Conservation (phyloP, 2,797 vertebrate genomes). For the Botia almorhae region DNA sequence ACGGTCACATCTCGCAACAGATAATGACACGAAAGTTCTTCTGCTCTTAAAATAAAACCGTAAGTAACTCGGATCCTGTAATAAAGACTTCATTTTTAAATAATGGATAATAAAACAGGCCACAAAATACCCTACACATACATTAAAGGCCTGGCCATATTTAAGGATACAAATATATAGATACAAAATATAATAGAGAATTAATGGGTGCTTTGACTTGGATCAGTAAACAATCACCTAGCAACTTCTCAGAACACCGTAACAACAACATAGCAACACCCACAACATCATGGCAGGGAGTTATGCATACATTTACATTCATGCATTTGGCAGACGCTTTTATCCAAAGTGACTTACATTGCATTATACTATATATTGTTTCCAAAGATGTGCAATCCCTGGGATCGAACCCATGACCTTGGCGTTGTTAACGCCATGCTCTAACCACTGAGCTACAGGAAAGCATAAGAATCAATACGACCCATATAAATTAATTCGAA, state of each 20-base stretch:
- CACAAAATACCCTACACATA: neutral
- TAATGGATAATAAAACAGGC: neutral
- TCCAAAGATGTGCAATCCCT: too few relatives aligned
- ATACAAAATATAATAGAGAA: neutral
- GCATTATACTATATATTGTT: too few relatives aligned
- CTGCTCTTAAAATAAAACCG: constrained; percentile 16
- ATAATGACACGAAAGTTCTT: constrained; percentile 4
- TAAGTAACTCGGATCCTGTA: neutral
- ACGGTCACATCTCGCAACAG: constrained; percentile 17
- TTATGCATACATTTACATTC: too few relatives aligned
- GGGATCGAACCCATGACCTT: too few relatives aligned
- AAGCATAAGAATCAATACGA: too few relatives aligned
- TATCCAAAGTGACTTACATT: too few relatives aligned
- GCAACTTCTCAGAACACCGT: neutral
- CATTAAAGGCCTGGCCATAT: neutral
- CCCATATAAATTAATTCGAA: too few relatives aligned
- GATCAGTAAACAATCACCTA: neutral
- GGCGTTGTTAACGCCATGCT: too few relatives aligned
- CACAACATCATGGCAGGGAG: neutral
- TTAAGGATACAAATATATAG: neutral
- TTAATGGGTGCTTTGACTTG: neutral
- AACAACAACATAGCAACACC: neutral
- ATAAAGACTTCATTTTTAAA: constrained; percentile 4
- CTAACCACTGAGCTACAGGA: too few relatives aligned
- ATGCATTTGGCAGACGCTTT: too few relatives aligned